Conservation (phyloP, 1,140 invertebrate genomes). For the Drosophila willistoni region DNA sequence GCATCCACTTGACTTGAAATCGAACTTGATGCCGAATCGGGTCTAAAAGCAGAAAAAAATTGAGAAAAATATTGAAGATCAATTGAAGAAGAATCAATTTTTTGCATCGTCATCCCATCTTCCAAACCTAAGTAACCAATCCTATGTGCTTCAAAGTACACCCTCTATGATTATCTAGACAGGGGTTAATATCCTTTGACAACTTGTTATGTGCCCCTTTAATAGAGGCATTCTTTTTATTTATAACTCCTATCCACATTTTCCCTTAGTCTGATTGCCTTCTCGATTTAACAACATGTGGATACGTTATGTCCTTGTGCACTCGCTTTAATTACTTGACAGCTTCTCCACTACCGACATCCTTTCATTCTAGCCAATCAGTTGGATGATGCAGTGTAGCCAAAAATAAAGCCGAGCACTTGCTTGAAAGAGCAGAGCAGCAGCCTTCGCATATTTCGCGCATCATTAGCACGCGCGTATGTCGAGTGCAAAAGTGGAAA, state of each 20-base stretch:
- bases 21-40: constrained; percentile 74
- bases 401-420: constrained; percentile 74
- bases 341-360: not conserved
- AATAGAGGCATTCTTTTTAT: not conserved
- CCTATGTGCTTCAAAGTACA: not conserved
- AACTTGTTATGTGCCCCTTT: not conserved
- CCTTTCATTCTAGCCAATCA: constrained; percentile 14
- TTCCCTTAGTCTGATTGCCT: not conserved
- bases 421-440: constrained; percentile 21
- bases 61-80: not conserved
- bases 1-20: constrained; percentile 81
- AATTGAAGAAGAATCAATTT: not conserved
- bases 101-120: not conserved
- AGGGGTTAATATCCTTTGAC: not conserved
- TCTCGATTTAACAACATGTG: constrained; percentile 3
- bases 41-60: constrained; percentile 27
- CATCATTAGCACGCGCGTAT: constrained; percentile 75
- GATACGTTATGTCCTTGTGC: not conserved
- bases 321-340: constrained; percentile 14
- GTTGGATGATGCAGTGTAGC: constrained; percentile 1
- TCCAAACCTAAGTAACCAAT: too few species aligned
- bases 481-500: constrained; percentile 50
- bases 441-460: constrained; percentile 76
- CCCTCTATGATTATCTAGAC: not conserved
- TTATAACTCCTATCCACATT: not conserved